phyloP scores from a whole-genome alignment of 2,888 invertebrate species.

The Brenthis hecate region DNA sequence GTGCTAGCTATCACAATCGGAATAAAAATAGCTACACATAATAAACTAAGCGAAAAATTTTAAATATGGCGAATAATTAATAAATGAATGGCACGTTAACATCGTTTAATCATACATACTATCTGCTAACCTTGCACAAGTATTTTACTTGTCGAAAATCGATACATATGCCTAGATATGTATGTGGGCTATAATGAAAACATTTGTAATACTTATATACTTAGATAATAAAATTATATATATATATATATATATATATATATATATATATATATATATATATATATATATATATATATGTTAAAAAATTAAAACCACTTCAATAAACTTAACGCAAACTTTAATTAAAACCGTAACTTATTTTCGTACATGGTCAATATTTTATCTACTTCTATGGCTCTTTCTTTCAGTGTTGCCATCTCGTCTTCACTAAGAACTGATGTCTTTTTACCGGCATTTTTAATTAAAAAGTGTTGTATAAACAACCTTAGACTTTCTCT shows the following conservation, averaged over 20 bases:
- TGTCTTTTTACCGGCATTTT: constrained; percentile 80
- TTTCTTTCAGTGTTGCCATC: constrained; percentile 66
- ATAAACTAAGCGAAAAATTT: too few species aligned
- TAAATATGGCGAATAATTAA: too few species aligned
- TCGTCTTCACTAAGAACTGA: constrained; percentile 59
- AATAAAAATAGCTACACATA: too few species aligned
- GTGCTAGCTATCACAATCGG: too few species aligned
- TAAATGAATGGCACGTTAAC: too few species aligned
- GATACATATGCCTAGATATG: too few species aligned
- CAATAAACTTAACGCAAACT: background rate
- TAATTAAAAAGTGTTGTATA: constrained; percentile 92
- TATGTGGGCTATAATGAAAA: background rate
- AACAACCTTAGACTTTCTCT: constrained; percentile 92
- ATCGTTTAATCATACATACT: too few species aligned
- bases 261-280: background rate
- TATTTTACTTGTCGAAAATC: too few species aligned
- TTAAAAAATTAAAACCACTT: background rate
- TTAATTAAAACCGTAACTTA: constrained; percentile 63
- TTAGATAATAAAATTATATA: background rate
- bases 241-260: constrained; percentile 1
- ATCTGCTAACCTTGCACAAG: too few species aligned
- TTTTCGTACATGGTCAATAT: constrained; percentile 81
- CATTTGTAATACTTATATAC: too few species aligned
- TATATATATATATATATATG: background rate
- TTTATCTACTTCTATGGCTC: constrained; percentile 86